Evolutionary conservation across 1,140 invertebrate species (phyloP), one percentile per base, ranked within the genome.

Genomic region (Solen grandis): DNA sequence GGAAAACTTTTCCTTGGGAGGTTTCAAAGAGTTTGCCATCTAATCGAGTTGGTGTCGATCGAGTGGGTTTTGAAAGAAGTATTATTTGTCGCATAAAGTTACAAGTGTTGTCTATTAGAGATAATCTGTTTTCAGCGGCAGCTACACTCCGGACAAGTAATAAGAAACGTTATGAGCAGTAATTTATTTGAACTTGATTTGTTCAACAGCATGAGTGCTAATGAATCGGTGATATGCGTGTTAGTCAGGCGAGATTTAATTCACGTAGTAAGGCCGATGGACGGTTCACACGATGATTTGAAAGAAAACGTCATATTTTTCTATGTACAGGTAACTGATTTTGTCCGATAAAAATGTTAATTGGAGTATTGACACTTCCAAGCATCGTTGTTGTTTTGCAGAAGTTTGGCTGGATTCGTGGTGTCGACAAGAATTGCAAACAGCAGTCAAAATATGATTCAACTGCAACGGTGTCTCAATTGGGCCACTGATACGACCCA

Each of bases 61-160:
- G 59, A 46, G 36, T 68, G 62, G 59, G 33, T 57, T 68, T 57
- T 78, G 75, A 78, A 78, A 66, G 75, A 29, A 38, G 75, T 31
- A 69, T 78, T 78, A 78, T 68, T 78, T 68, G 63, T 68, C 63
- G 50, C 50, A 59, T 69, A 55, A 78, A 52, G 50, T 68, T 78
- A 78, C 75, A 78, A 78, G 75, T 78, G 75, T 78, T 54, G 73
- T 65, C 73, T 76, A 76, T 76, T 76, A 76, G 73, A 29, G 25
- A 0, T 76, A 65, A 76, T 76, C 73, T 76, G 73, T 46, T 73
- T 60, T 60, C 14, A 55, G 16, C 55, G 70, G 60, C 57, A 73
- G 36, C 52, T 60, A 57, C 36, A 60, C 35, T 29, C 31, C 55
- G 10, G 35, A 60, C 57, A 60, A 54, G 70, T 60, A 73, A 60